Evolutionary conservation across 2,888 invertebrate species (phyloP), one percentile per base, ranked within the genome.

Genomic region (Dasypolia templi): DNA sequence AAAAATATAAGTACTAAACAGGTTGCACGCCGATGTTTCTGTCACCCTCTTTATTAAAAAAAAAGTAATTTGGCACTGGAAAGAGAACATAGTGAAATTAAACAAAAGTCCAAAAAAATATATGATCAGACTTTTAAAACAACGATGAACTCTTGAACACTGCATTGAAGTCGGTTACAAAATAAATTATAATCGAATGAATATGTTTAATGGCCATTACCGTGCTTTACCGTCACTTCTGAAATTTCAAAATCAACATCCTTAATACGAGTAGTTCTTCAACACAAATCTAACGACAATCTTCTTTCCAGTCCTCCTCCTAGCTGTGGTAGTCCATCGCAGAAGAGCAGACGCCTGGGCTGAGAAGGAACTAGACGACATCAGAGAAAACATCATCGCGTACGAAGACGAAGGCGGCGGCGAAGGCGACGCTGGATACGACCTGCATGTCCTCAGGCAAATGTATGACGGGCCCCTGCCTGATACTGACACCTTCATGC

Each of bases 381-480:
- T 99, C 49, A 97, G 99, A 76, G 99, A 99, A 93, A 99, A 99
- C 89, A 99, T 99, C 80, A 99, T 99, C 87, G 99, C 99, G 87
- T 99, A 99, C 91, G 99, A 99, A 91, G 99, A 99, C 89, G 99
- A 99, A 93, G 99, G 99, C 26, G 99, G 99, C 91, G 99, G 99
- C 91, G 99, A 99, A 93, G 99, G 99, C 0, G 99, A 99, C 92
- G 98, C 99, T 1, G 98, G 98, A 2, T 99, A 98, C 93, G 99
- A 99, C 92, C 97, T 99, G 75, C 98, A 98, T 79, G 98, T 98
- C 6, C 96, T 99, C 32, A 92, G 97, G 72, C 96, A 97, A 85
- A 97, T 97, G 95, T 97, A 97, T 75, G 97, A 97, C 77, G 97
- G 96, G 0, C 97, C 96, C 0, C 95, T 96, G 12, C 95, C 96